A percentile compares a stretch with the other conserved stretches of the same genome.
Evolutionary conservation across 2,888 invertebrate species (phyloP).

Genomic region (Mongoloraphidia duomilia): DNA sequence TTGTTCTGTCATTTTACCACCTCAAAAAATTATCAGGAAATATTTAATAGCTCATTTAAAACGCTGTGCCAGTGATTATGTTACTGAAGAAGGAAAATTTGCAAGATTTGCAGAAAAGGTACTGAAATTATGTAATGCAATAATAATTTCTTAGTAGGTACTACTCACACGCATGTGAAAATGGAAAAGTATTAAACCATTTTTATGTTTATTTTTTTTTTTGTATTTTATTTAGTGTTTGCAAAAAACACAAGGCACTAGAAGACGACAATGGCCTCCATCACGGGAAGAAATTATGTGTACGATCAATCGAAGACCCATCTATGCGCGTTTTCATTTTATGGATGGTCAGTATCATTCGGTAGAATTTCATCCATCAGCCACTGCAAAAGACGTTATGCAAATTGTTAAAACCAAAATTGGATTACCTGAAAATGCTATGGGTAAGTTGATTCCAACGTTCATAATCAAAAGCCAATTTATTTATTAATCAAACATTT

Average conservation of each 20-base stretch:
- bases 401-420: slow-evolving; percentile 80
- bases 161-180: background rate
- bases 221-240: slow-evolving; percentile 47
- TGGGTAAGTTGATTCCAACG: slow-evolving; percentile 32
- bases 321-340: slow-evolving; percentile 81
- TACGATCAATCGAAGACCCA: slow-evolving; percentile 77
- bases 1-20: slow-evolving; percentile 72
- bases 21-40: slow-evolving; percentile 70
- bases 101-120: slow-evolving; percentile 84
- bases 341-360: slow-evolving; percentile 92
- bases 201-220: slow-evolving; percentile 4
- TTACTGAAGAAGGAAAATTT: slow-evolving; percentile 88
- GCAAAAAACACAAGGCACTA: slow-evolving; percentile 52
- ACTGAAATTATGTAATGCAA: slow-evolving; percentile 7
- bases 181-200: background rate
- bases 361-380: slow-evolving; percentile 88
- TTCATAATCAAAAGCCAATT: background rate
- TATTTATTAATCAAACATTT: background rate
- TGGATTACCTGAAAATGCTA: slow-evolving; percentile 63
- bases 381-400: slow-evolving; percentile 79
- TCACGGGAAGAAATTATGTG: slow-evolving; percentile 86
- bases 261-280: slow-evolving; percentile 78
- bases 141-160: background rate
- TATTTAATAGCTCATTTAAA: slow-evolving; percentile 82
- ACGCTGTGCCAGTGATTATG: slow-evolving; percentile 72